Conservation (phyloP, 2,797 vertebrate genomes). For the Onychomys leucogaster region DNA sequence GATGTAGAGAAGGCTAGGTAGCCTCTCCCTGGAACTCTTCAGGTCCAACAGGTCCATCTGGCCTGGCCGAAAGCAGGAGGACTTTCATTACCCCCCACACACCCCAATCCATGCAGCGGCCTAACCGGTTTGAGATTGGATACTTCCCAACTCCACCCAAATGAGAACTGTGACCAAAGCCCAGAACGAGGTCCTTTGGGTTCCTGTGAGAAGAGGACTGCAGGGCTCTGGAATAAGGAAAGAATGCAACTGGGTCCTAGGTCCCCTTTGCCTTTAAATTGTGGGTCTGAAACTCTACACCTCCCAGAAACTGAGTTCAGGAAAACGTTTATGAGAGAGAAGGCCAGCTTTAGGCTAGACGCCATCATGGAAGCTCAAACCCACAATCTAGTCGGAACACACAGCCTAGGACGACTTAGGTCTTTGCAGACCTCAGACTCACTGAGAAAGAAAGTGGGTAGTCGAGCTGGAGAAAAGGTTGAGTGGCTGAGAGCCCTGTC, state of each 20-base stretch:
- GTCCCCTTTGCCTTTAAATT: background rate
- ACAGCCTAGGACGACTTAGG: background rate
- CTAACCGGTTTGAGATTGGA: conserved; percentile 79
- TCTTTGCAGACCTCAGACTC: conserved; percentile 5
- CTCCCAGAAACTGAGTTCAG: background rate
- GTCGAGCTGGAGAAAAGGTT: background rate
- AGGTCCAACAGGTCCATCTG: conserved; percentile 76
- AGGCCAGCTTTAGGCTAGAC: background rate
- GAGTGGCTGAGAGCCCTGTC: background rate
- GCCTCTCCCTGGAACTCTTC: conserved; percentile 67
- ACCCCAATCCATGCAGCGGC: background rate
- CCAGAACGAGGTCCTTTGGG: background rate
- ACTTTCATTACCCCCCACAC: conserved; percentile 65
- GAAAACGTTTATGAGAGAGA: background rate
- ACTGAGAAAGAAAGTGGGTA: background rate
- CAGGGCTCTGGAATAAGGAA: background rate
- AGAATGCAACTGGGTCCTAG: background rate
- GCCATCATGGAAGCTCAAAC: background rate
- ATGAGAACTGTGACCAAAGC: conserved; percentile 48
- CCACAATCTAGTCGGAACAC: background rate
- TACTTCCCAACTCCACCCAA: conserved; percentile 73
- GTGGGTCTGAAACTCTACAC: background rate
- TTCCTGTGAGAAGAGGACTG: background rate
- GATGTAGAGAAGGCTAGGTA: background rate
- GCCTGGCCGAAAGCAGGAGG: conserved; percentile 66